A percentile compares a stretch with the other conserved stretches of the same genome.
Conservation (phyloP, 2,113 vertebrate species). For the Micromys minutus region DNA sequence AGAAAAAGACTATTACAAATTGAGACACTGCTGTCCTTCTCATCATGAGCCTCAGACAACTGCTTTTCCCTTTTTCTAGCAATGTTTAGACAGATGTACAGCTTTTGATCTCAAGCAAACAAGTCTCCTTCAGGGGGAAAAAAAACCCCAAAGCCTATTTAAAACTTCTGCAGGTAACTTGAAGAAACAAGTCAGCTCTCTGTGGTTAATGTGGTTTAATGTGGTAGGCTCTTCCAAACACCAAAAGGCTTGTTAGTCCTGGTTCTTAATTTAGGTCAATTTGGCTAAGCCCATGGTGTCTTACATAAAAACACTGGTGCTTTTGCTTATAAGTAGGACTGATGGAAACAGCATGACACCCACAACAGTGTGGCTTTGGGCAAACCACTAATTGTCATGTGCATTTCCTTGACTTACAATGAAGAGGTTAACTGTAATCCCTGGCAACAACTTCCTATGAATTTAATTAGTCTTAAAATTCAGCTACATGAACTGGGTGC, state of each 20-base stretch:
- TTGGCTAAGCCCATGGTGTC: slow-evolving; percentile 35
- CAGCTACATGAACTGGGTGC: not conserved
- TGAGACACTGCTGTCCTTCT: not conserved
- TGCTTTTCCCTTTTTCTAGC: slow-evolving; percentile 15
- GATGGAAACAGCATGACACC: not conserved
- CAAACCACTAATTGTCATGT: slow-evolving; percentile 64
- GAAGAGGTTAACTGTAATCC: not conserved
- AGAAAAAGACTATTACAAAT: not conserved
- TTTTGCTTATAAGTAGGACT: slow-evolving; percentile 33
- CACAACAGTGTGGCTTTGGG: slow-evolving; percentile 67
- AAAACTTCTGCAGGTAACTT: slow-evolving; percentile 52
- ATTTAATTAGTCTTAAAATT: slow-evolving; percentile 65
- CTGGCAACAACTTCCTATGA: slow-evolving; percentile 57
- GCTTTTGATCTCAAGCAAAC: slow-evolving; percentile 59
- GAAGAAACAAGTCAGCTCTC: slow-evolving; percentile 38
- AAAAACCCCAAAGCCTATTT: not conserved
- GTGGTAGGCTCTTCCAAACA: slow-evolving; percentile 38
- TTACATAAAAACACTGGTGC: slow-evolving; percentile 45
- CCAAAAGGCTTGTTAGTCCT: slow-evolving; percentile 47
- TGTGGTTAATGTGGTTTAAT: slow-evolving; percentile 4
- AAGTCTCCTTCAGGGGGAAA: not conserved
- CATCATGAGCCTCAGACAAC: not conserved
- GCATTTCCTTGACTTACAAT: slow-evolving; percentile 61
- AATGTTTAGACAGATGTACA: not conserved
- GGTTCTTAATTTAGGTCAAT: slow-evolving; percentile 68